Percentiles rank a stretch among this genome's conserved stretches.
phyloP scores from a whole-genome alignment of 2,888 invertebrate genomes.

The Eubasilissa splendida region DNA sequence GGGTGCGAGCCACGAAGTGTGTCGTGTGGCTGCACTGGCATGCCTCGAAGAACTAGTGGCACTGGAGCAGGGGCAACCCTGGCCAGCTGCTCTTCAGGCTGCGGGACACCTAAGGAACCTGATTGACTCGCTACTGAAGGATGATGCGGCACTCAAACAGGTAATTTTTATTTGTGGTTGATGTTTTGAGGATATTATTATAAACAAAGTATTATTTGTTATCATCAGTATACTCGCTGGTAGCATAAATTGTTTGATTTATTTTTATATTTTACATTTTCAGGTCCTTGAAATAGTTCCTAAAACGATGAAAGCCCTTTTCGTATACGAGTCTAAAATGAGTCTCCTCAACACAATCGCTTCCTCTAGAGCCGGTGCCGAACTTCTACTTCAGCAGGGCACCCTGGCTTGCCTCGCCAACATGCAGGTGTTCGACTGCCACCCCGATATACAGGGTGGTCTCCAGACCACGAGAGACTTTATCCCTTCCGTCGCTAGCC shows the following conservation, averaged over 20 bases:
- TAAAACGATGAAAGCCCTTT: slow-evolving; percentile 81
- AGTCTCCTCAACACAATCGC: slow-evolving; percentile 82
- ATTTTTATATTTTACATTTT: slow-evolving; percentile 44
- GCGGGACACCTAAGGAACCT: slow-evolving; percentile 86
- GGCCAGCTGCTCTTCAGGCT: slow-evolving; percentile 67
- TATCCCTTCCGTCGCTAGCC: slow-evolving; percentile 76
- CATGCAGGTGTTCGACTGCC: slow-evolving; percentile 80
- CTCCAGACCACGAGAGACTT: slow-evolving; percentile 72
- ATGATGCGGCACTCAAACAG: slow-evolving; percentile 79
- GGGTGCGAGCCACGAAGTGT: slow-evolving; percentile 88
- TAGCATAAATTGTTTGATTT: no score
- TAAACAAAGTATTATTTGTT: no score
- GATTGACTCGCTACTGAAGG: slow-evolving; percentile 84
- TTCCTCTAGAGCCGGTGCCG: slow-evolving; percentile 77
- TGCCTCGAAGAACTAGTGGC: slow-evolving; percentile 86
- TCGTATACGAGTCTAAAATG: slow-evolving; percentile 92
- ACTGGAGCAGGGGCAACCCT: slow-evolving; percentile 65
- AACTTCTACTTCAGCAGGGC: slow-evolving; percentile 84
- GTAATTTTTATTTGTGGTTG: slow-evolving; percentile 60
- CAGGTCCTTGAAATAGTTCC: slow-evolving; percentile 78
- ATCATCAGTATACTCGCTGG: no score
- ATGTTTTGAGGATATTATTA: no score
- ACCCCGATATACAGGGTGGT: slow-evolving; percentile 77
- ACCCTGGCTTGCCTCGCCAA: slow-evolving; percentile 79
- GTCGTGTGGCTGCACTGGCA: slow-evolving; percentile 89